Evolutionary conservation across 2,888 invertebrate species (phyloP), one percentile per base, ranked within the genome.

Genomic region (Venusia cambrica): DNA sequence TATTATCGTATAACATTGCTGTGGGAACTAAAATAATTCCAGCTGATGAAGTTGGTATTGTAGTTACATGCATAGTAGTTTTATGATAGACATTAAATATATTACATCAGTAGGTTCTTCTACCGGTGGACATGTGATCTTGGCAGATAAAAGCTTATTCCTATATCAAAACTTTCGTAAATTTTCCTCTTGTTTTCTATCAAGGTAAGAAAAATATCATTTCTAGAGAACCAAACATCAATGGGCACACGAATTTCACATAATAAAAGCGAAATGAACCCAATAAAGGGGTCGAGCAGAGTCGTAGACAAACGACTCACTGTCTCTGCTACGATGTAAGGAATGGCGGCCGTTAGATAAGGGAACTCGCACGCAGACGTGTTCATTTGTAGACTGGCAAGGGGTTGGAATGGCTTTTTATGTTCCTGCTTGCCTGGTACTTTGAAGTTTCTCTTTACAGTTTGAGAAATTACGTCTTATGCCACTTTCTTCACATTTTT

Each of bases 341-440:
- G 62, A 70, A 76, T 74, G 74, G 56, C 57, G 36, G 53, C 61
- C 49, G 70, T 73, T 71, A 71, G 73, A 71, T 71, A 71, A 73
- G 73, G 54, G 64, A 67, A 58, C 58, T 56, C 59, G 28, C 41
- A 41, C 30, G 35, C 38, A 30, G 29, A 32, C 29, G 18, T 41
- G 34, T 38, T 36, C 39, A 40, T 32, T 30, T 41, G 42, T 42
- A 54, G 53, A 46, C 38, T 35, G 17, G 45, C 16, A 13, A 48
- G 51, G 12, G 30, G 31, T 40, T 53, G 59, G 63, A 62, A 32
- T 12, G 17, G 51, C 25, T 35, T 15, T 42, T 31, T 53, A 40
- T 32, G 19, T 20, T 10, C 45, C 26, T 26, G 25, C 15, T 22
- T 6, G 17, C 32, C 32, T 38, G 32, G 32, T 38, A 38, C 18